These are phyloP conservation scores for Dendroctonus valens DNA, from an alignment of 1,140 invertebrate species.

Conservation along the genomic window DNA sequence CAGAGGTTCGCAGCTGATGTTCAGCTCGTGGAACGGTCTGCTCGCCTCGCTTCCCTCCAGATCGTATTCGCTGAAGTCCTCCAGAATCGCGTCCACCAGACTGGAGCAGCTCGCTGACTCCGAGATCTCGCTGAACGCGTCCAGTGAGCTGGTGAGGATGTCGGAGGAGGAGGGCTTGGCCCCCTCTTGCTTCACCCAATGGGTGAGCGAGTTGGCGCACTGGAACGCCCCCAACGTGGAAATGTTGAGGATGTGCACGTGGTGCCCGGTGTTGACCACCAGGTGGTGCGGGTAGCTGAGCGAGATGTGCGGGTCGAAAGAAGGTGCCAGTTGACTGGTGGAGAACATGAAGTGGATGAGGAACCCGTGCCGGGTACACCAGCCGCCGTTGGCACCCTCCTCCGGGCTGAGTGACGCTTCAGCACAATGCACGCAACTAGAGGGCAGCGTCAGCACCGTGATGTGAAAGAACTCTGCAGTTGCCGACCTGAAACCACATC, in stretches of 20 bases:
- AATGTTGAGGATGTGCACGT: slow-evolving; percentile 49
- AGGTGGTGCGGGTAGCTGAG: slow-evolving; percentile 49
- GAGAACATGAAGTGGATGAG: slow-evolving; percentile 48
- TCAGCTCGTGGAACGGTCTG: slow-evolving; percentile 51
- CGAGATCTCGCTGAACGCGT: slow-evolving; percentile 47
- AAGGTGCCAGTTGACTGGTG: slow-evolving; percentile 43
- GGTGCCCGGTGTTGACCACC: slow-evolving; percentile 50
- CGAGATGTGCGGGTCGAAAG: slow-evolving; percentile 46
- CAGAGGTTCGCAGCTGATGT: slow-evolving; percentile 51
- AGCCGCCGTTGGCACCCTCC: slow-evolving; percentile 33
- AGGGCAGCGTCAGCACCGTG: too few species aligned
- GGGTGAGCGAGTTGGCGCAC: neutral
- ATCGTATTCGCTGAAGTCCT: slow-evolving; percentile 51
- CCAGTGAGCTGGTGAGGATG: slow-evolving; percentile 22
- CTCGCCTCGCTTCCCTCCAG: slow-evolving; percentile 45
- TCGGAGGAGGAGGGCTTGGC: slow-evolving; percentile 16
- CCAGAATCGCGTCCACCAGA: slow-evolving; percentile 48
- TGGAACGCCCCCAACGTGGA: slow-evolving; percentile 37
- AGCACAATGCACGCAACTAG: too few species aligned
- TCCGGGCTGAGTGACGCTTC: too few species aligned
- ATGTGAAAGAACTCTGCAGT: too few species aligned
- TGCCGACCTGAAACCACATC: too few species aligned
- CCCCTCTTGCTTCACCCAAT: slow-evolving; percentile 33
- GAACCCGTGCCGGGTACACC: slow-evolving; percentile 49
- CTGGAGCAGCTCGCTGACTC: slow-evolving; percentile 46